Evolutionary conservation across 2,113 vertebrate species (phyloP).

Genomic region (Brevimyrus niger): DNA sequence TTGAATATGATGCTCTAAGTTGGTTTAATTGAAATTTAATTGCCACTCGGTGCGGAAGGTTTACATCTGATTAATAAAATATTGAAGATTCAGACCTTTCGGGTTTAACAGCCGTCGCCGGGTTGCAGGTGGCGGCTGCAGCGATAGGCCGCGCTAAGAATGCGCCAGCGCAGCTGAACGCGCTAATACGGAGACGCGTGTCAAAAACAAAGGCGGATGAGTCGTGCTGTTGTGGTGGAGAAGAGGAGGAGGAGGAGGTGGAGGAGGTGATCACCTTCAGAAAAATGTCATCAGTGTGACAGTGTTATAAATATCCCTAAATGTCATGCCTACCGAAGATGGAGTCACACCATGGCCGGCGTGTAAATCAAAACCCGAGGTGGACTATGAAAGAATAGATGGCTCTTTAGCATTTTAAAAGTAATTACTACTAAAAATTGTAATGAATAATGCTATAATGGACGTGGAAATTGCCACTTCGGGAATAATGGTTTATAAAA

Average conservation of each 20-base stretch:
- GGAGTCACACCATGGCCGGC: constrained; percentile 62
- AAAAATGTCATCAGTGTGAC: constrained; percentile 78
- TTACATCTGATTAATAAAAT: constrained; percentile 89
- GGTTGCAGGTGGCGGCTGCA: not conserved
- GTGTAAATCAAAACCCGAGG: constrained; percentile 68
- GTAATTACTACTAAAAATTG: constrained; percentile 84
- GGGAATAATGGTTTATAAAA: constrained; percentile 76
- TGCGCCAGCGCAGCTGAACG: constrained; percentile 40
- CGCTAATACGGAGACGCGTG: constrained; percentile 55
- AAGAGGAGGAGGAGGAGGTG: constrained; percentile 53
- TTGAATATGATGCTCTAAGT: constrained; percentile 88
- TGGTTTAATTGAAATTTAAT: constrained; percentile 92
- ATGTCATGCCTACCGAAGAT: constrained; percentile 77
- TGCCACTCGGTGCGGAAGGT: constrained; percentile 87
- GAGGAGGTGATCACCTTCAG: constrained; percentile 78
- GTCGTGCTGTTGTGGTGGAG: constrained; percentile 67
- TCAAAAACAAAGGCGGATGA: constrained; percentile 69
- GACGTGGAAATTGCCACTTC: constrained; percentile 22
- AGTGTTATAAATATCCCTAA: constrained; percentile 85
- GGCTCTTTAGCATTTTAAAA: constrained; percentile 83
- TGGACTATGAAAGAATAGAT: constrained; percentile 60
- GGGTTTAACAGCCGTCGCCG: constrained; percentile 57
- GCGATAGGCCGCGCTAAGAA: not conserved
- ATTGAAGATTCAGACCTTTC: constrained; percentile 81
- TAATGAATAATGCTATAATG: constrained; percentile 78